A percentile compares a stretch with the other conserved stretches of the same genome.
Evolutionary conservation across 1,140 invertebrate genomes (phyloP).

Genomic region (Drosophila ohnishii): DNA sequence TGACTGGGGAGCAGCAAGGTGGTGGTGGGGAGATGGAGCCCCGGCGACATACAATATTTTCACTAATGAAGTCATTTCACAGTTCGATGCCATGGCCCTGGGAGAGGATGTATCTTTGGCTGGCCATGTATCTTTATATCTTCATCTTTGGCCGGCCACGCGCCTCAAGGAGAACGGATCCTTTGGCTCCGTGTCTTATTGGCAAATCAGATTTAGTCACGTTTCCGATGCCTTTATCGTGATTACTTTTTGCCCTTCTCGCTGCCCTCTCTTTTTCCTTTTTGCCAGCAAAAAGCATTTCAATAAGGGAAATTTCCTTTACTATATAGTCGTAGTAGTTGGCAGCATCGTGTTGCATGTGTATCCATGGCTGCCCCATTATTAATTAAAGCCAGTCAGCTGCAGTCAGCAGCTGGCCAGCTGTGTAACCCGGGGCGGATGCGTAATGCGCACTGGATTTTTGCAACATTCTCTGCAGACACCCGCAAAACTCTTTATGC

Average conservation of each 20-base stretch:
- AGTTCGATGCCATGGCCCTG: constrained; percentile 65
- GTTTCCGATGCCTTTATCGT: constrained; percentile 65
- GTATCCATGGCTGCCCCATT: constrained; percentile 10
- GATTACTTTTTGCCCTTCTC: constrained; percentile 47
- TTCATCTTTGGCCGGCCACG: constrained; percentile 70
- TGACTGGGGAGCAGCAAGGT: constrained; percentile 23
- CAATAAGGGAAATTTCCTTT: constrained; percentile 27
- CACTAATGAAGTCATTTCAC: constrained; percentile 82
- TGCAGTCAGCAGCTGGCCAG: constrained; percentile 36
- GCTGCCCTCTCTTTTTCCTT: neutral
- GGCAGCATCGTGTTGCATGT: constrained; percentile 11
- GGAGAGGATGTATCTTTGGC: constrained; percentile 22
- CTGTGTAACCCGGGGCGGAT: constrained; percentile 45
- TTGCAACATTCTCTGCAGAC: constrained; percentile 29
- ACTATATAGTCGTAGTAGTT: constrained; percentile 9
- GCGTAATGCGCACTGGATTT: constrained; percentile 37
- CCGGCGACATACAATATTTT: constrained; percentile 68
- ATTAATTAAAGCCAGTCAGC: constrained; percentile 61
- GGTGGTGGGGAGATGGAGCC: constrained; percentile 3
- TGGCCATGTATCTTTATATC: constrained; percentile 59
- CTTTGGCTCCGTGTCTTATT: constrained; percentile 71
- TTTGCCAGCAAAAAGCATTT: constrained; percentile 2
- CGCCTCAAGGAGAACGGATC: constrained; percentile 34
- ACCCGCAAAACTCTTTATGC: constrained; percentile 48
- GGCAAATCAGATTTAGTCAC: constrained; percentile 79